Percentiles rank a stretch among this genome's conserved stretches.
Evolutionary conservation across 2,888 invertebrate species (phyloP).

Genomic region (Achlya flavicornis): DNA sequence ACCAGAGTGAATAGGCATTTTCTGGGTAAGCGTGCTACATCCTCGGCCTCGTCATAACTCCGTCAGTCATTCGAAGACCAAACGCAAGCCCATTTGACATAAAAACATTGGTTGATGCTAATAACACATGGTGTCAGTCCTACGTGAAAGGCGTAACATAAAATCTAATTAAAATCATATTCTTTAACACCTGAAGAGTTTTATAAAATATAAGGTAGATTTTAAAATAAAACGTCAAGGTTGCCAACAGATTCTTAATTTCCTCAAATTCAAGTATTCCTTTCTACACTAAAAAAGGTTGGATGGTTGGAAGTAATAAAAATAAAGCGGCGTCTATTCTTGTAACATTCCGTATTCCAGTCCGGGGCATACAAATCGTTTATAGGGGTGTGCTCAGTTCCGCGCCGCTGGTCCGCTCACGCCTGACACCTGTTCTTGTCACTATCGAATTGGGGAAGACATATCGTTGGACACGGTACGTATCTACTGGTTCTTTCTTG

Average conservation of each 20-base stretch:
- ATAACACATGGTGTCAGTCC: no score
- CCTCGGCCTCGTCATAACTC: no score
- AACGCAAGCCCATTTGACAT: no score
- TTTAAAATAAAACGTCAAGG: not conserved
- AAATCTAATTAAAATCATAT: no score
- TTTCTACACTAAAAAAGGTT: constrained; percentile 20
- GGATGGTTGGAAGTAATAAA: constrained; percentile 40
- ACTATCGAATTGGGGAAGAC: constrained; percentile 57
- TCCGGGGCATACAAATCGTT: constrained; percentile 54
- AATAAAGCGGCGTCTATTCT: constrained; percentile 45
- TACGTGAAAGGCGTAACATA: no score
- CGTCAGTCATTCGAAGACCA: no score
- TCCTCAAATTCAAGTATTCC: not conserved
- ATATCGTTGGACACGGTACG: constrained; percentile 29
- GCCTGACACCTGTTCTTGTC: constrained; percentile 63
- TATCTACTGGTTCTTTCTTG: not conserved
- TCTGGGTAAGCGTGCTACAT: no score
- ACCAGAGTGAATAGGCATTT: no score
- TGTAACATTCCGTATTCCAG: constrained; percentile 36
- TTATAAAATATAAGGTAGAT: no score
- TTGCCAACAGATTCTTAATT: not conserved
- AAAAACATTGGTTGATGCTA: no score
- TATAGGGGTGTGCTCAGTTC: constrained; percentile 47
- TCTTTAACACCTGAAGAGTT: no score
- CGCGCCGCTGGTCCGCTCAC: constrained; percentile 41